A percentile compares a stretch with the other conserved stretches of the same genome.
These are phyloP conservation scores for Podocnemis expansa DNA, from an alignment of 2,113 vertebrate species.

Conservation along the genomic window DNA sequence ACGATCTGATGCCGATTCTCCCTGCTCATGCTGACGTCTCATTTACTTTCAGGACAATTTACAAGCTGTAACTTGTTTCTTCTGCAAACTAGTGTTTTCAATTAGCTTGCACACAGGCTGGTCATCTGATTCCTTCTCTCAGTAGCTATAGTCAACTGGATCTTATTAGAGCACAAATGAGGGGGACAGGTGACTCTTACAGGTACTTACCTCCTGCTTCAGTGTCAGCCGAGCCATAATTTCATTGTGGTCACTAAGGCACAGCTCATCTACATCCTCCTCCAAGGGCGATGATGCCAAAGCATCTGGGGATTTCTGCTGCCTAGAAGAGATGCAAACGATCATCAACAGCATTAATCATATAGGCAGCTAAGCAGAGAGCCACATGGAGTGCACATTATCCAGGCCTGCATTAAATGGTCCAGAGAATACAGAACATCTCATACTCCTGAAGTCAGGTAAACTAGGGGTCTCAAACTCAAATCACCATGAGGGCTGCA, in stretches of 20 bases:
- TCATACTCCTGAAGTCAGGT: background rate
- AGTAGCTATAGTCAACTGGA: background rate
- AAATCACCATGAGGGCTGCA: too few species aligned
- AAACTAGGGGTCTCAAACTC: too few species aligned
- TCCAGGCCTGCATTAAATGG: background rate
- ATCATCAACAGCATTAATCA: background rate
- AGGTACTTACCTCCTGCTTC: slow-evolving; percentile 89
- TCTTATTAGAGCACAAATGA: background rate
- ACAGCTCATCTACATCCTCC: slow-evolving; percentile 94
- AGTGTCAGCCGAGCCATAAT: slow-evolving; percentile 94
- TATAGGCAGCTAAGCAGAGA: background rate
- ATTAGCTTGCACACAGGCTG: background rate
- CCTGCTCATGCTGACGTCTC: background rate
- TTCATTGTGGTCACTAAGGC: slow-evolving; percentile 95
- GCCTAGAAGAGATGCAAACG: slow-evolving; percentile 66
- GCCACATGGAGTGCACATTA: background rate
- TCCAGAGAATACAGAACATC: slow-evolving; percentile 4
- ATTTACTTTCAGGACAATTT: background rate
- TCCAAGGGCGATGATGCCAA: slow-evolving; percentile 80
- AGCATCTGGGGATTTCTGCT: slow-evolving; percentile 84
- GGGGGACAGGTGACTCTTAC: background rate
- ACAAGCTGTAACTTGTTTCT: background rate
- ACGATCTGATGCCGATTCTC: background rate
- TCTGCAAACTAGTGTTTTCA: background rate
- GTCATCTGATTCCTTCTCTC: background rate